Base-by-base conservation (phyloP, 2,888 invertebrate species). In the Tridacna gigas region DNA sequence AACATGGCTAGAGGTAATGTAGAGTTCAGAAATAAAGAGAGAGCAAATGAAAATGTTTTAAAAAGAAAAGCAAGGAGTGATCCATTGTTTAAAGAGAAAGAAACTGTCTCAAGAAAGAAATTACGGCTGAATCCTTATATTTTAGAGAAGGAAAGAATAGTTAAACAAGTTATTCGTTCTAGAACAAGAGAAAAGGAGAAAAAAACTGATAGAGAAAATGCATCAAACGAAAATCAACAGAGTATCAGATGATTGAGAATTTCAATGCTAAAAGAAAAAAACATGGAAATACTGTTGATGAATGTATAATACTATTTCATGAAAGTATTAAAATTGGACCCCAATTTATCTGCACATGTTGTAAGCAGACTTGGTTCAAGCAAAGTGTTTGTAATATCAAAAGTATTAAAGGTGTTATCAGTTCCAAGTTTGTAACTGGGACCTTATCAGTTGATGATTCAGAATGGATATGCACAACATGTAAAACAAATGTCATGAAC, bases 391-490 rank as follows among this genome's bases (percentile, higher is more conserved):
- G n/a, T 25, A 22, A 63, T n/a, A 22, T 25, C 22, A 63, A 25
- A n/a, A 22, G 28, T 66, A 51, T 56, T 22, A 20, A 74, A 66
- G 56, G 20, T 20, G 20, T 20, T 56, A 15, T 56, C 15, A 15
- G 61, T 20, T n/a, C n/a, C 12, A 56, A 74, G 20, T 74, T 74
- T 37, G 15, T 74, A 74, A 74, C 66, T n/a, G 26, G 26, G 12
- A 66, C 26, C 45, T 22, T 25, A 18, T 76, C 76, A 45, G 66
- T 66, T 66, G 65, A 76, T 48, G 26, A 37, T 65, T 15, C 15
- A n/a, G 22, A 76, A n/a, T 76, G 76, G 76, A 74, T 74, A 37
- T 74, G 74, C 61, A 15, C 20, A 61, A 74, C 74, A 26, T 74
- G 74, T 22, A 74, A 61, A 63, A 56, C 61, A 61, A 45, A 37